Conservation (phyloP, 2,113 vertebrate genomes). For the Orycteropus afer region DNA sequence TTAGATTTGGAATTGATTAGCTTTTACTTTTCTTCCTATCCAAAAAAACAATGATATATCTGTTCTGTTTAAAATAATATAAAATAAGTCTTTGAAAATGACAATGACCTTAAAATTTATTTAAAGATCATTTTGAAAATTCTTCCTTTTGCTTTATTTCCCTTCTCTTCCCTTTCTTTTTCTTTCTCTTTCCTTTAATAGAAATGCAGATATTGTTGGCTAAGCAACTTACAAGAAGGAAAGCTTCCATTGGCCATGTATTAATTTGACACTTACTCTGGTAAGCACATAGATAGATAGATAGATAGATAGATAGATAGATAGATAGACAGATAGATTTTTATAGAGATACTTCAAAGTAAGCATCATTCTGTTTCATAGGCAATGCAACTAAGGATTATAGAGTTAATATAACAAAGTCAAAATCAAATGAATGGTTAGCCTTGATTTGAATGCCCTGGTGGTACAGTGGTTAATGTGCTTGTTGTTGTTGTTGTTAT, state of each 20-base stretch:
- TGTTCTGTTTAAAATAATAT: neutral
- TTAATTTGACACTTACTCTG: neutral
- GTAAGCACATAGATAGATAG: too few relatives aligned
- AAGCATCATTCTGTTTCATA: neutral
- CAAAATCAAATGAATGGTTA: neutral
- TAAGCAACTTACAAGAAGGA: neutral
- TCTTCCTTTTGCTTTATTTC: neutral
- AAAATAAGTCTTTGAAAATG: neutral
- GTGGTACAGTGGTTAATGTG: too few relatives aligned
- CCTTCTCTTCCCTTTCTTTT: neutral
- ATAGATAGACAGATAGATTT: too few relatives aligned
- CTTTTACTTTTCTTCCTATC: neutral
- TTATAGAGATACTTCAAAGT: neutral
- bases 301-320: too few relatives aligned
- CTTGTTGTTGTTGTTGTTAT: too few relatives aligned
- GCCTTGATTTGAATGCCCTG: neutral
- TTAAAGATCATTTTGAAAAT: neutral
- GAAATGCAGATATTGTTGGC: neutral
- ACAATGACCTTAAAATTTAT: neutral
- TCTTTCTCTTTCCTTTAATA: neutral
- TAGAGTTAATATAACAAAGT: neutral
- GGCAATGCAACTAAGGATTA: neutral
- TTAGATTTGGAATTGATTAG: neutral
- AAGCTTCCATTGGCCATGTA: neutral
- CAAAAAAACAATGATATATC: neutral